Conservation (phyloP, 1,140 invertebrate species). For the Idris sp. region DNA sequence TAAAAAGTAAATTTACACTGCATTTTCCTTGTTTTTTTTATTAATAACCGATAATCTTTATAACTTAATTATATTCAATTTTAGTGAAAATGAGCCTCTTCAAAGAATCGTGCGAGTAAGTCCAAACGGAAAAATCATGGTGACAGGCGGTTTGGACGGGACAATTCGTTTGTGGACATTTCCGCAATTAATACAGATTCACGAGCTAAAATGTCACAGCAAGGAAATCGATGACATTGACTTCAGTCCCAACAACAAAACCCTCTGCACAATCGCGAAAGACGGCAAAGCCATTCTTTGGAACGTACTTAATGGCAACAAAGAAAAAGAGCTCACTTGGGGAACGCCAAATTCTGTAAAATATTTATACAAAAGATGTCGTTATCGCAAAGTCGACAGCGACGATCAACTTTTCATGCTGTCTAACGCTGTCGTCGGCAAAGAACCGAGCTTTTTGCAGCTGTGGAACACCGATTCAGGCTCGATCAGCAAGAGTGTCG, state of each 20-base stretch:
- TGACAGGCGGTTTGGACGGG: conserved; percentile 94
- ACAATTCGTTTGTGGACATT: conserved; percentile 92
- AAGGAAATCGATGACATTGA: conserved; percentile 95
- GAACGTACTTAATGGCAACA: conserved; percentile 83
- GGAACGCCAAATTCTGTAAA: conserved; percentile 82
- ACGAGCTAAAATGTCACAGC: conserved; percentile 84
- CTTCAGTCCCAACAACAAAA: conserved; percentile 87
- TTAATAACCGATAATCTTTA: too few species aligned
- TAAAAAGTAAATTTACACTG: too few species aligned
- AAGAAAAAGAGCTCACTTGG: conserved; percentile 86
- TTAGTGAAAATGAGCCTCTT: conserved; percentile 82
- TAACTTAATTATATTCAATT: too few species aligned
- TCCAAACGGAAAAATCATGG: conserved; percentile 86
- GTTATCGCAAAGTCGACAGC: conserved; percentile 78
- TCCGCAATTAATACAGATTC: conserved; percentile 84
- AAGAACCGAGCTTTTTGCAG: conserved; percentile 85
- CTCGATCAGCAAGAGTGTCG: conserved; percentile 78
- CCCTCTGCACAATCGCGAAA: conserved; percentile 90
- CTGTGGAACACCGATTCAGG: conserved; percentile 83
- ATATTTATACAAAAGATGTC: conserved; percentile 90
- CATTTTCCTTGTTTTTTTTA: too few species aligned
- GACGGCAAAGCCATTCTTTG: conserved; percentile 91
- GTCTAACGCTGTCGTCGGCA: conserved; percentile 87
- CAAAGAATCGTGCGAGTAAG: conserved; percentile 92
- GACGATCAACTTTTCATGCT: conserved; percentile 88